A percentile compares a stretch with the other conserved stretches of the same genome.
Conservation (phyloP, 2,797 vertebrate species). For the Sitta carolinensis region DNA sequence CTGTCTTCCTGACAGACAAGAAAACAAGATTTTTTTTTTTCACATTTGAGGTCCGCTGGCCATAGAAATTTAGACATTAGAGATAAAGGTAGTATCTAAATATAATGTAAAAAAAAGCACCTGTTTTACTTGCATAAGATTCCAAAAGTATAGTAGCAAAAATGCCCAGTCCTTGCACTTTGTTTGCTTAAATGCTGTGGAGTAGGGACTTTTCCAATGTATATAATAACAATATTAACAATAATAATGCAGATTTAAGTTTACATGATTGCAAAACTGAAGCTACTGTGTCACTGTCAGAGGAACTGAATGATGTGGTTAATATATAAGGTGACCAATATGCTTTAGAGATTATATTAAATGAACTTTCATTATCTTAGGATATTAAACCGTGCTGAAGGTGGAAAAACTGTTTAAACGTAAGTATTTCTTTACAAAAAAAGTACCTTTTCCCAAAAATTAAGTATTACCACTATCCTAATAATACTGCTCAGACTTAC, state of each 20-base stretch:
- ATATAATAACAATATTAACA: not conserved
- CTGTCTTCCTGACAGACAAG: not conserved
- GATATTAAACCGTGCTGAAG: not conserved
- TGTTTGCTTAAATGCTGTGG: not conserved
- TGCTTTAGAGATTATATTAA: slow-evolving; percentile 12
- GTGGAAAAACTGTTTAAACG: not conserved
- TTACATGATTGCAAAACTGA: not conserved
- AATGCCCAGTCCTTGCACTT: not conserved
- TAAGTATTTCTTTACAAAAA: not conserved
- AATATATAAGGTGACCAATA: not conserved
- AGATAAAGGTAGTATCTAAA: not conserved
- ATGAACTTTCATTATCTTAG: not conserved
- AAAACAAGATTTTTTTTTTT: not conserved
- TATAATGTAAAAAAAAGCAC: not conserved
- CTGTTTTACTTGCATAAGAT: not conserved
- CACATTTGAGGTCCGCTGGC: not conserved
- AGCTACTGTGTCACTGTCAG: not conserved
- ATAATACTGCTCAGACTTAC: not conserved
- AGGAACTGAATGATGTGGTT: not conserved
- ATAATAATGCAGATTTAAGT: not conserved
- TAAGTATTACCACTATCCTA: not conserved
- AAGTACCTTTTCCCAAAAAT: not conserved
- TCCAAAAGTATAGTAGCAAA: not conserved
- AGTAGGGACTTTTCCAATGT: not conserved
- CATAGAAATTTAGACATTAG: not conserved